Conservation (phyloP, 92 coral and sea anemone genomes). For the Bergia puertoricense region DNA sequence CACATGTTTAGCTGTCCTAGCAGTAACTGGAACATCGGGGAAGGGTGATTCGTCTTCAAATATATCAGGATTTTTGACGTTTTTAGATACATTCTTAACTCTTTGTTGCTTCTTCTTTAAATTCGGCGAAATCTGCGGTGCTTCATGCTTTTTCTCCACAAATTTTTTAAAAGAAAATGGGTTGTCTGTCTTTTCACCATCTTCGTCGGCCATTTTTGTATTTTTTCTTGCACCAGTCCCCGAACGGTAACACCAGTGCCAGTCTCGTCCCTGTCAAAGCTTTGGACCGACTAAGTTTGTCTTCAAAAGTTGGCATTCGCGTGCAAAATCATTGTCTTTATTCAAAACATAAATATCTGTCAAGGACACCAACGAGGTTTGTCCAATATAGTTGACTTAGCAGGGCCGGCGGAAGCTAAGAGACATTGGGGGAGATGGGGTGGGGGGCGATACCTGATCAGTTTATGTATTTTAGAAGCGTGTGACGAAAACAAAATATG, state of each 20-base stretch:
- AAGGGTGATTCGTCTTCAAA: slow-evolving; percentile 34
- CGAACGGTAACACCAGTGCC: neutral
- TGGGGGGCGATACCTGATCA: too few relatives aligned
- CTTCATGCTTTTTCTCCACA: slow-evolving; percentile 31
- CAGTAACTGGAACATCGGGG: neutral
- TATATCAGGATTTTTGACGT: slow-evolving; percentile 21
- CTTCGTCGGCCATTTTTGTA: slow-evolving; percentile 32
- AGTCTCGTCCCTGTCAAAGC: neutral
- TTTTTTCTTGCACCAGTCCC: slow-evolving; percentile 9
- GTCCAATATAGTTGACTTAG: too few relatives aligned
- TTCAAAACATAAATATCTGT: too few relatives aligned
- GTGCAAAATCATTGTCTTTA: too few relatives aligned
- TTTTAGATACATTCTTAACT: neutral
- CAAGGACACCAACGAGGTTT: too few relatives aligned
- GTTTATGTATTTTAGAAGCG: too few relatives aligned
- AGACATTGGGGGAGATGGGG: too few relatives aligned
- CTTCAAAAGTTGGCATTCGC: too few relatives aligned
- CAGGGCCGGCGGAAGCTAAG: too few relatives aligned
- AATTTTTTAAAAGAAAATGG: slow-evolving; percentile 42
- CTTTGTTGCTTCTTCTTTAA: slow-evolving; percentile 19
- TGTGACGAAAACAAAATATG: too few relatives aligned
- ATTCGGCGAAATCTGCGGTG: slow-evolving; percentile 14
- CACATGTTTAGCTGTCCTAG: neutral
- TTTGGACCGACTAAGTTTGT: too few relatives aligned
- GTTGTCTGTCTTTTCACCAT: slow-evolving; percentile 3